A percentile compares a stretch with the other conserved stretches of the same genome.
Evolutionary conservation across 2,113 vertebrate genomes (phyloP).

Genomic region (Acanthisitta chloris): DNA sequence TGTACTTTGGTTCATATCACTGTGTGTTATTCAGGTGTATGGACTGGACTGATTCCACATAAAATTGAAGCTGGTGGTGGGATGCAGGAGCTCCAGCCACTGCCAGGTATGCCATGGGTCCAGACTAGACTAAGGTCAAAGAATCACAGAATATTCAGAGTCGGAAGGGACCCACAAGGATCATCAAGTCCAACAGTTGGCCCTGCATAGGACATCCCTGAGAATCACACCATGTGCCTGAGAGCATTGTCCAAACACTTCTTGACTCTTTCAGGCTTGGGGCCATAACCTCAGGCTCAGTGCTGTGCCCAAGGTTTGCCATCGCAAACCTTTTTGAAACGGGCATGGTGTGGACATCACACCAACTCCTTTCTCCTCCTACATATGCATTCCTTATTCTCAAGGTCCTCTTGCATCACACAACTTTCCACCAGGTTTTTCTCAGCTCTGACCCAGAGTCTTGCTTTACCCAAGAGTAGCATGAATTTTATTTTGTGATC

Average conservation of each 20-base stretch:
- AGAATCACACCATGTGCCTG: no score
- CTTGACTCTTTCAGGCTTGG: no score
- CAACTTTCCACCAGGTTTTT: background rate
- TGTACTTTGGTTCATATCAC: background rate
- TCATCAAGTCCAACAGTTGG: no score
- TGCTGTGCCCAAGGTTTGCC: no score
- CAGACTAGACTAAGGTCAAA: background rate
- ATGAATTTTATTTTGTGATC: background rate
- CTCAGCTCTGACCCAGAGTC: background rate
- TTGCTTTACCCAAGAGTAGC: background rate
- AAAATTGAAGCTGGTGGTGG: background rate
- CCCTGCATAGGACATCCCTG: no score
- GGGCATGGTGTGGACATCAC: accelerated
- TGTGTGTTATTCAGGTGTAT: background rate
- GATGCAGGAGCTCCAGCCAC: background rate
- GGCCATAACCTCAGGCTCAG: no score
- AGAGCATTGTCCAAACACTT: no score
- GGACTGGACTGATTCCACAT: background rate
- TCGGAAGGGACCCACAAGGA: no score
- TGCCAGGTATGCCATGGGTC: background rate
- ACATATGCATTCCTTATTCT: background rate
- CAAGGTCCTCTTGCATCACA: background rate
- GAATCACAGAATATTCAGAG: no score
- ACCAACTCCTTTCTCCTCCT: background rate
- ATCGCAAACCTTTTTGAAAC: background rate